These are phyloP conservation scores for Albula goreensis DNA, from an alignment of 2,113 vertebrate species.

Conservation along the genomic window DNA sequence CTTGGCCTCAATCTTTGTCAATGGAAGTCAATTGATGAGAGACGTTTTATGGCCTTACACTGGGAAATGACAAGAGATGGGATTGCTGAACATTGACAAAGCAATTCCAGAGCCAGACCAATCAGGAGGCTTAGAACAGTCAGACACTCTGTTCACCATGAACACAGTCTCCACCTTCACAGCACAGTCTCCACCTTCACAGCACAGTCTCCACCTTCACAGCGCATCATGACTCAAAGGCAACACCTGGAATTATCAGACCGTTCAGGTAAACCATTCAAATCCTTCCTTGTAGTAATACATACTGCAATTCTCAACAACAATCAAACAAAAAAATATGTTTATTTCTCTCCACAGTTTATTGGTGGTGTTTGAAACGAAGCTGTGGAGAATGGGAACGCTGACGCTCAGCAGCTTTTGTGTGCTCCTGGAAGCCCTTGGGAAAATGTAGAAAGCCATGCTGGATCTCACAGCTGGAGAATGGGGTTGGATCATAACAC, in stretches of 20 bases:
- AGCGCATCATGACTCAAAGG: background rate
- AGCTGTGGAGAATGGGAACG: background rate
- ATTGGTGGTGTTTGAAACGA: background rate
- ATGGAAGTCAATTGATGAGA: background rate
- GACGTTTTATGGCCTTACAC: background rate
- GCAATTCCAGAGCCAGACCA: background rate
- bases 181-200: no score
- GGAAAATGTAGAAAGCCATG: background rate
- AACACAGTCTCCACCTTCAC: background rate
- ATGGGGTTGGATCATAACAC: background rate
- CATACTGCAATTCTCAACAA: background rate
- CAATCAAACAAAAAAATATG: background rate
- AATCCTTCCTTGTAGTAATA: background rate
- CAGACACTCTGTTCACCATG: background rate
- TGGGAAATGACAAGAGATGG: background rate
- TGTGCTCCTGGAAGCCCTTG: slow-evolving; percentile 8
- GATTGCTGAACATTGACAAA: background rate
- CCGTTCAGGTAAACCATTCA: background rate
- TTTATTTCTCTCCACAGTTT: background rate
- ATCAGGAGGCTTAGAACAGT: background rate
- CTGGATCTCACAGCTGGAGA: background rate
- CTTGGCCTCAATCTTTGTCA: background rate
- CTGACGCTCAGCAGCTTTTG: background rate
- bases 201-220: background rate
- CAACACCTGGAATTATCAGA: background rate